A percentile compares a stretch with the other conserved stretches of the same genome.
Conservation (phyloP, 2,797 vertebrate genomes). For the Pristis pectinata region DNA sequence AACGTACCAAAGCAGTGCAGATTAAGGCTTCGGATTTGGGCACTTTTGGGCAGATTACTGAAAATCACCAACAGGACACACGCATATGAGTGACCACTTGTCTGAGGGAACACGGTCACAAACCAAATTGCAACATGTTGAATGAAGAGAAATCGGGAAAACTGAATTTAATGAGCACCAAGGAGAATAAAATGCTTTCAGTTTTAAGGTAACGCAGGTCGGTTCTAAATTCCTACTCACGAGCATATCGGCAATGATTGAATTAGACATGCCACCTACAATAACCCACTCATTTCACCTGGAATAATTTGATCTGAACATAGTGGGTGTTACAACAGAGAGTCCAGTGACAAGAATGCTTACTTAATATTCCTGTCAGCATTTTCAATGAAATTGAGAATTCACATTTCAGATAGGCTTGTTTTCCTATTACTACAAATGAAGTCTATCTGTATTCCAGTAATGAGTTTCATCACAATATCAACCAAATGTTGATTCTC, state of each 20-base stretch:
- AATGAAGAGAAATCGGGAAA: not conserved
- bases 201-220: not conserved
- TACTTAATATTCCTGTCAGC: slow-evolving; percentile 24
- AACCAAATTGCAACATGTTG: no score
- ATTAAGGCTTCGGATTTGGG: not conserved
- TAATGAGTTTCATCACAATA: not conserved
- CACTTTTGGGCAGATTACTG: no score
- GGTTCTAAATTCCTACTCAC: not conserved
- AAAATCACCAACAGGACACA: not conserved
- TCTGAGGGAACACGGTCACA: not conserved
- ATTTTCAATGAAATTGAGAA: slow-evolving; percentile 24
- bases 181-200: not conserved
- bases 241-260: not conserved
- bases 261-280: not conserved
- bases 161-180: not conserved
- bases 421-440: not conserved
- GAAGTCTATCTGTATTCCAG: not conserved
- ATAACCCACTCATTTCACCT: slow-evolving; percentile 20
- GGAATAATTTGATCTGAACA: slow-evolving; percentile 3
- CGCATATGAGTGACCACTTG: not conserved
- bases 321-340: not conserved
- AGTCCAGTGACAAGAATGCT: not conserved
- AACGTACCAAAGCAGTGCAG: not conserved
- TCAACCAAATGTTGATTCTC: slow-evolving; percentile 21
- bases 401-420: not conserved